Base-by-base conservation (phyloP, 2,113 vertebrate genomes). In the Arvicanthis niloticus region DNA sequence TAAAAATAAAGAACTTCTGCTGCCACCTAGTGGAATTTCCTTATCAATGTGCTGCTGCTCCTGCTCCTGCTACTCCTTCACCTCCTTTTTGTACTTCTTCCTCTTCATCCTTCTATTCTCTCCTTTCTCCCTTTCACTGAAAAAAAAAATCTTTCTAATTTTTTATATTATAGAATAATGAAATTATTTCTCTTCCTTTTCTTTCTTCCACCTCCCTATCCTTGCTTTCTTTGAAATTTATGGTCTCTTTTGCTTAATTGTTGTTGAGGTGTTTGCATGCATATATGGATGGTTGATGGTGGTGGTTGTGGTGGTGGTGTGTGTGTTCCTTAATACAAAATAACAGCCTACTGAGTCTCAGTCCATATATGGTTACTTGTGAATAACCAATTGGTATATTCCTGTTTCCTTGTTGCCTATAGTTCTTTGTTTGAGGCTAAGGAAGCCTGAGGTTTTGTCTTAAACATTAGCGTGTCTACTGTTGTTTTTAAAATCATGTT, bases 11-110 rank as follows among this genome's bases (percentile, higher is more conserved):
- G 93, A 70, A 7, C 68, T 53, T 96, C 31, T 97, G 81, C 96
- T 94, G 96, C 96, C 97, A 56, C 37, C 96, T 96, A 60, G 96
- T 60, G 97, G 96, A 78, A 4, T 60, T 4, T 67, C 1, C 0
- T 21, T 31, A 87, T 26, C 15, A 90, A 77, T 78, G 37, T 62
- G 12, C 13, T 42, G 56, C n/a, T 84, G 12, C 56, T 81, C 65
- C 31, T 62, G 21, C 15, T 65, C 24, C 40, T 85, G 13, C 58
- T 82, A 37, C 53, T 68, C 65, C 29, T 68, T 68, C 4, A 4
- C 12, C 34, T 60, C 37, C 12, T 26, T 8, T 48, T 34, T 53
- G 60, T 65, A 29, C 62, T 29, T 65, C 10, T 40, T 60, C 3
- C 10, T n/a, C 53, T 37, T 58, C 13, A 24, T 62, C 7, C 53